Evolutionary conservation across 2,888 invertebrate genomes (phyloP).

Genomic region (Ditula angustiorana): DNA sequence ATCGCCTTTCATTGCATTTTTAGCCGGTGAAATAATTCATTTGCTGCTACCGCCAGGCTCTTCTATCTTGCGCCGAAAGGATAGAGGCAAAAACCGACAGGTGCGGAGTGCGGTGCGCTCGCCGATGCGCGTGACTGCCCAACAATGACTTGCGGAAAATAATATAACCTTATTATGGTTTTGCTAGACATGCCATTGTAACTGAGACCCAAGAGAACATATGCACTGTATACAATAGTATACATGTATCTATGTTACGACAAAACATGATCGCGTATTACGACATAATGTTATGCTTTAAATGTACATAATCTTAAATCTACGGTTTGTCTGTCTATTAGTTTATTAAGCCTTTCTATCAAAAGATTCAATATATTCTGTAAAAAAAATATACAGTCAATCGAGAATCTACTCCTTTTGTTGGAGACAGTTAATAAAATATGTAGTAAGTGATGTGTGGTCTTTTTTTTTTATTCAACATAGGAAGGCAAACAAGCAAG

Average conservation of each 20-base stretch:
- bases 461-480: no score
- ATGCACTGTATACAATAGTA: no score
- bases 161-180: conserved; percentile 60
- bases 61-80: conserved; percentile 3
- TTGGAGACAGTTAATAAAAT: no score
- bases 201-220: no score
- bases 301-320: no score
- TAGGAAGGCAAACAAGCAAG: no score
- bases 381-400: no score
- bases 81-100: conserved; percentile 55
- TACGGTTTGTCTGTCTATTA: background rate
- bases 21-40: background rate
- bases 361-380: no score
- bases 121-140: conserved; percentile 66
- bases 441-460: no score
- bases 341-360: no score
- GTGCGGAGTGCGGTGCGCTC: conserved; percentile 60
- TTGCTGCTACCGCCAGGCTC: conserved; percentile 11
- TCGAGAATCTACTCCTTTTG: no score
- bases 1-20: background rate
- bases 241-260: background rate
- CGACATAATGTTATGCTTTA: no score
- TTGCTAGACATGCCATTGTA: conserved; percentile 40
- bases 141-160: conserved; percentile 66
- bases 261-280: background rate